Percentiles rank a stretch among this genome's conserved stretches.
Conservation (phyloP, 2,888 invertebrate species). For the Argyresthia albistria region DNA sequence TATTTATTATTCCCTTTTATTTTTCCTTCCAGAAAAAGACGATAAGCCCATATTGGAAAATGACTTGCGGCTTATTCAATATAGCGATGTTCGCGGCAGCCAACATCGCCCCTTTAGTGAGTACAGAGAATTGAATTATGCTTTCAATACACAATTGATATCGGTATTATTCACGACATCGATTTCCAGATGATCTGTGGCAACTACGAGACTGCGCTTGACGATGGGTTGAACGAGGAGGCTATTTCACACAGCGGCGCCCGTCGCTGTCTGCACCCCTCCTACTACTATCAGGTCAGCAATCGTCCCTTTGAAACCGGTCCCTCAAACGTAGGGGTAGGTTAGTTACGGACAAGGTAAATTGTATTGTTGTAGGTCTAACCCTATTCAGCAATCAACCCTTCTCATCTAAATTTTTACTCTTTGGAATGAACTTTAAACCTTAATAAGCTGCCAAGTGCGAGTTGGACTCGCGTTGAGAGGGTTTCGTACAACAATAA, state of each 20-base stretch:
- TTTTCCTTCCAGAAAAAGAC: conserved; percentile 38
- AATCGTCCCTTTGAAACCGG: background rate
- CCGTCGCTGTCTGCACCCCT: conserved; percentile 48
- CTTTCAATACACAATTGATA: background rate
- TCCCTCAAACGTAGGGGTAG: no score
- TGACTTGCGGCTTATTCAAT: conserved; percentile 48
- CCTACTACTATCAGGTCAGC: conserved; percentile 60
- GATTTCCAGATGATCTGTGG: conserved; percentile 44
- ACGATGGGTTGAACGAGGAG: conserved; percentile 34
- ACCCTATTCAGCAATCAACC: no score
- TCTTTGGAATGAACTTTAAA: no score
- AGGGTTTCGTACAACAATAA: no score
- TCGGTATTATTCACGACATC: conserved; percentile 5
- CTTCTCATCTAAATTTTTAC: no score
- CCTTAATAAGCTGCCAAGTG: no score
- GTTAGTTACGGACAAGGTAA: no score
- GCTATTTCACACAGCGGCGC: conserved; percentile 35
- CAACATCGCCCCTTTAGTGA: conserved; percentile 50
- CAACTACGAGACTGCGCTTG: conserved; percentile 34
- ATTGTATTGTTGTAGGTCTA: no score
- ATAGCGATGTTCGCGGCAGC: conserved; percentile 44
- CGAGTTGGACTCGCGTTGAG: no score
- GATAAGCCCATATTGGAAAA: conserved; percentile 48
- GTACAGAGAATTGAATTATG: conserved; percentile 11
- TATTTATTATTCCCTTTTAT: background rate